Conservation (phyloP, 2,797 vertebrate species). For the Rhinella marina region DNA sequence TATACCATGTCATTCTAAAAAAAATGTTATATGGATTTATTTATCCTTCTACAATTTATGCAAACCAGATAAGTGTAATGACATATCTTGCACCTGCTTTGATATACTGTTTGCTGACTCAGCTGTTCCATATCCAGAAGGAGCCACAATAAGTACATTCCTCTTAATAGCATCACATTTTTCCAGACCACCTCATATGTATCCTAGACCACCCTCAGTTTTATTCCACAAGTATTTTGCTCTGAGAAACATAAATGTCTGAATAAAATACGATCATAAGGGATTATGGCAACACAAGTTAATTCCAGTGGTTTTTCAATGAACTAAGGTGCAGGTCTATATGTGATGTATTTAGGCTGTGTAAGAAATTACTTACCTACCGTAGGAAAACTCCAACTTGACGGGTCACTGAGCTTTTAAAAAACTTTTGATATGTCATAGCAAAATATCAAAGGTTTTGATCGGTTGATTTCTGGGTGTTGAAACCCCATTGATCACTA, state of each 20-base stretch:
- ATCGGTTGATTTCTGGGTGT: no score
- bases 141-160: neutral
- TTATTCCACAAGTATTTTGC: conserved; percentile 12
- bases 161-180: neutral
- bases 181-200: conserved; percentile 11
- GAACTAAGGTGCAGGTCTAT: neutral
- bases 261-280: neutral
- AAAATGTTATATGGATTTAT: neutral
- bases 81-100: neutral
- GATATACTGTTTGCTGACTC: neutral
- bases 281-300: neutral
- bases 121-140: neutral
- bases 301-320: conserved; percentile 2
- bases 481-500: no score
- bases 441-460: no score
- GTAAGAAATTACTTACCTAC: neutral
- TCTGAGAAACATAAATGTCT: neutral
- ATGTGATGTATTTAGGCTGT: no score
- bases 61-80: neutral
- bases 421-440: no score
- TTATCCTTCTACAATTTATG: neutral
- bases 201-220: conserved; percentile 31
- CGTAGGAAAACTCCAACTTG: neutral
- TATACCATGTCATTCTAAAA: neutral
- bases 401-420: no score